Evolutionary conservation across 2,797 vertebrate species (phyloP).

Genomic region (Rhyacichthys aspro): DNA sequence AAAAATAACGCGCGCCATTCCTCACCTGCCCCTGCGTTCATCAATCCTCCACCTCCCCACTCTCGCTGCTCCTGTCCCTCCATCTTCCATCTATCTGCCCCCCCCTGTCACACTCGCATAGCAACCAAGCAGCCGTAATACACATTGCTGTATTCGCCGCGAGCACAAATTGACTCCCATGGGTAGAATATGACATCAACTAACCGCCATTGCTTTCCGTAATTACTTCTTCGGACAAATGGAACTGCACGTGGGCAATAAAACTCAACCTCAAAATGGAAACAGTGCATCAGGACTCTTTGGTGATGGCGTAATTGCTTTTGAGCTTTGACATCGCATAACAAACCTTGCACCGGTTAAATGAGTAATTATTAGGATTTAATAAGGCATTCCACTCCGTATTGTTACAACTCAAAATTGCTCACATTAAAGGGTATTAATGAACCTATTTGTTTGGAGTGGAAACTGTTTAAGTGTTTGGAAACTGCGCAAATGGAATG

Average conservation of each 20-base stretch:
- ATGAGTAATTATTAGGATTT: constrained; percentile 39
- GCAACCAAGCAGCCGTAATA: constrained; percentile 6
- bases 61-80: constrained; percentile 32
- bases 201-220: constrained; percentile 14
- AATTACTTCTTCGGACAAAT: constrained; percentile 19
- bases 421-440: constrained; percentile 24
- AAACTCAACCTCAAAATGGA: constrained; percentile 7
- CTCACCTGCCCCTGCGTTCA: constrained; percentile 68
- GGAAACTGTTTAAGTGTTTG: constrained; percentile 20
- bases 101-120: constrained; percentile 24
- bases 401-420: constrained; percentile 22
- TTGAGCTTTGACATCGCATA: constrained; percentile 26
- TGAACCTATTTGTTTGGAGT: constrained; percentile 19
- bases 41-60: constrained; percentile 40
- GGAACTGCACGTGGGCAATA: constrained; percentile 4
- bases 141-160: constrained; percentile 25
- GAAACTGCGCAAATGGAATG: constrained; percentile 37
- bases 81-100: constrained; percentile 52
- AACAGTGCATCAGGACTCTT: not conserved
- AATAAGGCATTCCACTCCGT: constrained; percentile 29
- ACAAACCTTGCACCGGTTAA: constrained; percentile 14
- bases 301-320: constrained; percentile 20
- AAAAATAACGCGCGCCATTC: constrained; percentile 57
- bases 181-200: constrained; percentile 7
- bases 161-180: constrained; percentile 19